These are phyloP conservation scores for Coreius guichenoti DNA, from an alignment of 2,797 vertebrate genomes.

Conservation along the genomic window DNA sequence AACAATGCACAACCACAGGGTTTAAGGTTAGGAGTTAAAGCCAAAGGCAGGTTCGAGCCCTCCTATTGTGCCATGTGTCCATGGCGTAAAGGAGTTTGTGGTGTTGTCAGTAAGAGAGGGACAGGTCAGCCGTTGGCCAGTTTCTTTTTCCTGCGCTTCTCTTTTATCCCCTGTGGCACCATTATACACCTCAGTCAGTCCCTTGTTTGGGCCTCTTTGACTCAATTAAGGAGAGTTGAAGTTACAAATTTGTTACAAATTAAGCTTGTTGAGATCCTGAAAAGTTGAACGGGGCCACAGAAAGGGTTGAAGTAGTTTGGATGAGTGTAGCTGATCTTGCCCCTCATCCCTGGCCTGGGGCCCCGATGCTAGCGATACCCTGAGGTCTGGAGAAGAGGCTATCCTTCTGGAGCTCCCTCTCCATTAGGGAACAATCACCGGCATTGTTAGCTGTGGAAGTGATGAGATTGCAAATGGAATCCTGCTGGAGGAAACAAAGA, in stretches of 20 bases:
- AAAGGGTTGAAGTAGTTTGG: slow-evolving; percentile 48
- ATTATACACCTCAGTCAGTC: slow-evolving; percentile 71
- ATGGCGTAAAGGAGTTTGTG: neutral
- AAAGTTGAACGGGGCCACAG: slow-evolving; percentile 64
- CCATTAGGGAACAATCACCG: slow-evolving; percentile 87
- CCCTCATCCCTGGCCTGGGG: slow-evolving; percentile 69
- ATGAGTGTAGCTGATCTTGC: slow-evolving; percentile 73
- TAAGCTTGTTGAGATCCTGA: slow-evolving; percentile 79
- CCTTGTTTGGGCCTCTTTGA: slow-evolving; percentile 74
- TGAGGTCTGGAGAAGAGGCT: slow-evolving; percentile 74
- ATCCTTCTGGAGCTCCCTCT: slow-evolving; percentile 80
- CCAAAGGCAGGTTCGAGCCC: neutral
- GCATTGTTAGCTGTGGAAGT: slow-evolving; percentile 83
- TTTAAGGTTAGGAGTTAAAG: neutral
- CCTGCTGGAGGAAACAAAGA: slow-evolving; percentile 85
- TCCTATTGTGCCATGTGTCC: neutral
- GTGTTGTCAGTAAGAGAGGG: slow-evolving; percentile 45
- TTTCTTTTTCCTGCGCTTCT: slow-evolving; percentile 24
- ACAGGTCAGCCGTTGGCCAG: slow-evolving; percentile 41
- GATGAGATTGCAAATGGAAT: slow-evolving; percentile 84
- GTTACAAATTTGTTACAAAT: slow-evolving; percentile 89
- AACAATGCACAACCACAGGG: neutral
- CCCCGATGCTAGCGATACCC: slow-evolving; percentile 85
- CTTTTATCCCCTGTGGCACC: slow-evolving; percentile 57
- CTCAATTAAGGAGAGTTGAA: slow-evolving; percentile 77